Percentiles rank a stretch among this genome's conserved stretches.
Conservation (phyloP, 2,888 invertebrate genomes). For the Protophormia terraenovae region DNA sequence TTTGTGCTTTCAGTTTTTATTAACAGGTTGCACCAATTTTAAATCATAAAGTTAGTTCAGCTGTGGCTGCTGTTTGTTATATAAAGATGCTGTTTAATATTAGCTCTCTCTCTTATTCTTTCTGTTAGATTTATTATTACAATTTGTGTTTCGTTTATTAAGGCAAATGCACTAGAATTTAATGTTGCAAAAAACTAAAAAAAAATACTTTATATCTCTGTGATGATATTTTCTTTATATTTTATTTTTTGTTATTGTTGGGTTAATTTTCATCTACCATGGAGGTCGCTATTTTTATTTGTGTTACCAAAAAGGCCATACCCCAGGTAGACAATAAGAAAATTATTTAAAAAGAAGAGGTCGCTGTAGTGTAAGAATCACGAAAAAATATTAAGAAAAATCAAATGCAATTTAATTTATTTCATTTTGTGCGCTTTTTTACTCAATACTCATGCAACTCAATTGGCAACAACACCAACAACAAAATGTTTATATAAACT, state of each 20-base stretch:
- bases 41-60: background rate
- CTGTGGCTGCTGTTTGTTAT: conserved; percentile 1
- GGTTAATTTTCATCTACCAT: conserved; percentile 52
- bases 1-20: conserved; percentile 22
- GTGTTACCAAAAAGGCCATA: conserved; percentile 22
- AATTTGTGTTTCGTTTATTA: conserved; percentile 19
- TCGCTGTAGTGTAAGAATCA: conserved; percentile 10
- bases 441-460: background rate
- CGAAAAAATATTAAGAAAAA: conserved; percentile 28
- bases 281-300: conserved; percentile 55
- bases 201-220: conserved; percentile 9
- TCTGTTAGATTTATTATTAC: conserved; percentile 25
- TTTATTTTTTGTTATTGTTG: background rate
- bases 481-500: background rate
- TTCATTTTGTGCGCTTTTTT: background rate
- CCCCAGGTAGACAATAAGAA: conserved; percentile 12
- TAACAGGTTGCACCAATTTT: conserved; percentile 56
- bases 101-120: no score
- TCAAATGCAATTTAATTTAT: conserved; percentile 18
- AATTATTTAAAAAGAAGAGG: conserved; percentile 10
- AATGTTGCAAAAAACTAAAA: background rate
- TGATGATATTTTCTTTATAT: background rate
- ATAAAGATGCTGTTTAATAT: conserved; percentile 4
- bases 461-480: conserved; percentile 17
- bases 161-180: conserved; percentile 33